phyloP scores from a whole-genome alignment of 2,797 vertebrate species.

The Notolabrus celidotus region DNA sequence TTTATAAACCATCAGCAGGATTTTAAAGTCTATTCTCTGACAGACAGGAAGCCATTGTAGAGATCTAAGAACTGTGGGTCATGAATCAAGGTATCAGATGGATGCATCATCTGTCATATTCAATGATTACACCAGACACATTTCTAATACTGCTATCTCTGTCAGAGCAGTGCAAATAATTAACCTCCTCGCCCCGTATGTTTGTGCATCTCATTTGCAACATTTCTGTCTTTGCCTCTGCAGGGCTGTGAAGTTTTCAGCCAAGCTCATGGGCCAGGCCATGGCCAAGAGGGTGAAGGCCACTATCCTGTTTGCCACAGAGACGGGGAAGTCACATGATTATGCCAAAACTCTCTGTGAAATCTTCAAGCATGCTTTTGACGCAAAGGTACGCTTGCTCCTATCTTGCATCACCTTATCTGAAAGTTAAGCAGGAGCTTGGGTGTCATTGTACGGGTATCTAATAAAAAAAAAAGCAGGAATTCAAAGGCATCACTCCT shows the following conservation, averaged over 20 bases:
- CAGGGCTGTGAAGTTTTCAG: constrained; percentile 98
- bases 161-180: no score
- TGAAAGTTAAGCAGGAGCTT: constrained; percentile 19
- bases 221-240: constrained; percentile 22
- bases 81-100: no score
- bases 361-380: constrained; percentile 99
- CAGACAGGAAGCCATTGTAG: no score
- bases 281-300: constrained; percentile 99
- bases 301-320: constrained; percentile 96
- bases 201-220: not conserved
- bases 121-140: no score
- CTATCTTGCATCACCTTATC: constrained; percentile 60
- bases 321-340: constrained; percentile 96
- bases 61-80: no score
- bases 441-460: not conserved
- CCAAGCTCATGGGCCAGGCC: constrained; percentile 98
- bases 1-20: no score
- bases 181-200: no score
- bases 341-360: constrained; percentile 98
- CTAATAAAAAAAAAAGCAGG: constrained; percentile 47
- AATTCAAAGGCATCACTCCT: constrained; percentile 35
- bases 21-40: no score
- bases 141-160: no score
- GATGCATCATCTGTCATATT: no score
- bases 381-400: constrained; percentile 91